Evolutionary conservation across 2,113 vertebrate species (phyloP), one percentile per base, ranked within the genome.

Genomic region (Zosterops hypoxanthus): DNA sequence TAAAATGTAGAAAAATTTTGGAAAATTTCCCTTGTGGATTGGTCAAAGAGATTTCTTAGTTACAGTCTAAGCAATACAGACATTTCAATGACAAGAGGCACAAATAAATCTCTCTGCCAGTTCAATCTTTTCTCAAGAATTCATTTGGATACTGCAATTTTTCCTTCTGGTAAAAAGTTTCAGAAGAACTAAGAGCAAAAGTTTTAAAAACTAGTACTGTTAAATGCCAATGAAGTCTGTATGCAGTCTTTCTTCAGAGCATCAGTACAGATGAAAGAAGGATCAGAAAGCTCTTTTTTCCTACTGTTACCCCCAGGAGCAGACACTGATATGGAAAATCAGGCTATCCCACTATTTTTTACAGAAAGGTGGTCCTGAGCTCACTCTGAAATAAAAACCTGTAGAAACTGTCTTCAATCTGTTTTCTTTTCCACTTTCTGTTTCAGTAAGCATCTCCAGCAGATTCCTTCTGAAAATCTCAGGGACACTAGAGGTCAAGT

Each of bases 381-480:
- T 60, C 1, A 1, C 29, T 52, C 44, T 75, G 72, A 78, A 91
- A 47, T 64, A 82, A 83, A 60, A 91, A 42, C 23, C 15, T 3
- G 2, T 42, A 53, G 36, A 87, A 77, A 5, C 20, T 70, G 6
- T 83, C 72, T 88, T 86, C 64, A 90, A 2, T 91, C 42, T 49
- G 6, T 52, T 94, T 90, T 73, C 20, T 59, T 92, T 53, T 41
- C 10, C 19, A 66, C 56, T 34, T 92, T 86, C 68, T 75, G 19
- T 92, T 83, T 83, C 75, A 64, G 17, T 65, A 22, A 76, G 9
- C n/a, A 61, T 56, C 56, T 72, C 6, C 68, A 78, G n/a, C 29
- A 89, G 56, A 66, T 86, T 93, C 66, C 44, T 90, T 73, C 68
- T 90, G 63, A 63, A 95, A 86, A 66, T 66, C 60, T 83, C 64